Evolutionary conservation across 64 coral and sea anemone genomes (phyloP).

Genomic region (Stylophora pistillata): DNA sequence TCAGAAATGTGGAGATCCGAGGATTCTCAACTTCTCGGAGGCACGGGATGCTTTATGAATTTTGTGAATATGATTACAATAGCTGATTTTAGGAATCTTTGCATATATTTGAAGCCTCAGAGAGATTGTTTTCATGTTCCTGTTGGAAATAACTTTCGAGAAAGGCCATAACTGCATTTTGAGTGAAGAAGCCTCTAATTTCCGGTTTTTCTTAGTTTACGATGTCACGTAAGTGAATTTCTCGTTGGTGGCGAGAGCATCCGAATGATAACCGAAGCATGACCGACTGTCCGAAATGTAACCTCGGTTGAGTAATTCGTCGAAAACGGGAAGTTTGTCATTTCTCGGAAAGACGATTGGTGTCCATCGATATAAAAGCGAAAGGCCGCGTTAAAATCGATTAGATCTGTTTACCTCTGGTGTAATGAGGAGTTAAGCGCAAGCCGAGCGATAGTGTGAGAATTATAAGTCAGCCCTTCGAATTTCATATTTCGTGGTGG

Average conservation of each 20-base stretch:
- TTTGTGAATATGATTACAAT: not conserved
- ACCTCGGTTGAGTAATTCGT: not conserved
- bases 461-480: not conserved
- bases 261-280: constrained; percentile 3
- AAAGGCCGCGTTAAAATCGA: constrained; percentile 28
- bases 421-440: not conserved
- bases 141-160: not conserved
- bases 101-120: not conserved
- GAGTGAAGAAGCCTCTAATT: not conserved
- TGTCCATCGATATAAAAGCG: constrained; percentile 20
- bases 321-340: constrained; percentile 18
- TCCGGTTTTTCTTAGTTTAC: constrained; percentile 40
- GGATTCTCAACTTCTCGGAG: not conserved
- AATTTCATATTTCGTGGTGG: not conserved
- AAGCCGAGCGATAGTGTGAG: not conserved
- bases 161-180: not conserved
- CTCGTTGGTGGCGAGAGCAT: not conserved
- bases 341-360: constrained; percentile 40
- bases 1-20: constrained; percentile 9
- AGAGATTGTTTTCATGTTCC: not conserved
- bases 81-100: not conserved
- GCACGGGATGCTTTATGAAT: not conserved
- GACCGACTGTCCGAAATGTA: not conserved
- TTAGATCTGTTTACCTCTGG: constrained; percentile 45
- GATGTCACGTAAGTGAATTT: constrained; percentile 30